These are phyloP conservation scores for Ardeotis arabs DNA, from an alignment of 2,113 vertebrate genomes.

Conservation along the genomic window DNA sequence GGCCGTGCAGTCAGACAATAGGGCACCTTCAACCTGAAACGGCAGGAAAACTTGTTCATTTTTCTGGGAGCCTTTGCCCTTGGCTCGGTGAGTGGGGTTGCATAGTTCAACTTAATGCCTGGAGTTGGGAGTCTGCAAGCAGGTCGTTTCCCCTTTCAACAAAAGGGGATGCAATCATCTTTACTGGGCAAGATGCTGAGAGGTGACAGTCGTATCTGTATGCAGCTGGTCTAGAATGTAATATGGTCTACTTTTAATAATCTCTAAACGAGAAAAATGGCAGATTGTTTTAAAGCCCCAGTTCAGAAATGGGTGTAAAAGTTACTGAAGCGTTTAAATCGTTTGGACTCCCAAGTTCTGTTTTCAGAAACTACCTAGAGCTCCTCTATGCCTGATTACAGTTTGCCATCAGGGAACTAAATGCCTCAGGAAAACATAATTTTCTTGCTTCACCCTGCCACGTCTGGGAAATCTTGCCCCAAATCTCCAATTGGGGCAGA, in stretches of 20 bases:
- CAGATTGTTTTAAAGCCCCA: background rate
- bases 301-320: background rate
- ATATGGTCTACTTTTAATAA: background rate
- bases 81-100: background rate
- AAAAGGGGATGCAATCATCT: background rate
- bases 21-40: background rate
- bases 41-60: background rate
- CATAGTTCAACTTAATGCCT: background rate
- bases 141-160: background rate
- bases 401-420: background rate
- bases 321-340: background rate
- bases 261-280: background rate
- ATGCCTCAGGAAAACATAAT: background rate
- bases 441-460: background rate
- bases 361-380: background rate
- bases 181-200: background rate
- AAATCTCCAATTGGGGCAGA: background rate
- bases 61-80: background rate
- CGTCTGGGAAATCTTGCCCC: background rate
- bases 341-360: background rate
- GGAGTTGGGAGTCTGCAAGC: background rate
- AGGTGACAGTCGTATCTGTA: fast-evolving
- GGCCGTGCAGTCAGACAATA: background rate
- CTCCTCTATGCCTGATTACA: background rate
- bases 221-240: background rate